Percentiles rank a stretch among this genome's conserved stretches.
Conservation (phyloP, 2,888 invertebrate species). For the Drosophila maculinotata region DNA sequence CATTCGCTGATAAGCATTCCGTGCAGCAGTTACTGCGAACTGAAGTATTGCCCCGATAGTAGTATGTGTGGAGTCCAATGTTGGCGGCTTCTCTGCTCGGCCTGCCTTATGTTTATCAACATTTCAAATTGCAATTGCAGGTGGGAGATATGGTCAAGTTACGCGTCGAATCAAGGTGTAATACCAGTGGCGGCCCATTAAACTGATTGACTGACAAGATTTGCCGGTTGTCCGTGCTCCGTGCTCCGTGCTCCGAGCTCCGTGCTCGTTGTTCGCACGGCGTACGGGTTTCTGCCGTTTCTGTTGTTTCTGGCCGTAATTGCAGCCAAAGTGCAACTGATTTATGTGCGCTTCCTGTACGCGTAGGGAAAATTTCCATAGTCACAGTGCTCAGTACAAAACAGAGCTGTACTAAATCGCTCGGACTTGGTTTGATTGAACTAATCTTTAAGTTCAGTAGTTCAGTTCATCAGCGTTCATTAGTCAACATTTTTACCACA, state of each 20-base stretch:
- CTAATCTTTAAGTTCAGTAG: no score
- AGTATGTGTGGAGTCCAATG: constrained; percentile 24
- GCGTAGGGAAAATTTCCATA: constrained; percentile 43
- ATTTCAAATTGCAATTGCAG: constrained; percentile 53
- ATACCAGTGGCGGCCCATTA: constrained; percentile 69
- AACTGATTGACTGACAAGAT: constrained; percentile 74
- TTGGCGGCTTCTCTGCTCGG: no score
- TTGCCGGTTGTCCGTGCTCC: constrained; percentile 22
- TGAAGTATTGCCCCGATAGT: background rate
- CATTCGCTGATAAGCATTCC: constrained; percentile 68
- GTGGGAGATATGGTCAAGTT: constrained; percentile 45
- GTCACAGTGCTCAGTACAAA: constrained; percentile 7
- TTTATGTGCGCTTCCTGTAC: constrained; percentile 57
- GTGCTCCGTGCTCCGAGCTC: background rate
- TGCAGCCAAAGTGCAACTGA: constrained; percentile 46
- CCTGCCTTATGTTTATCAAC: constrained; percentile 49
- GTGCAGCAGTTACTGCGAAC: constrained; percentile 32
- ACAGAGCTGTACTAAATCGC: no score
- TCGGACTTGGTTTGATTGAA: no score
- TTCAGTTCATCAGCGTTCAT: no score
- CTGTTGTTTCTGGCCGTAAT: constrained; percentile 42
- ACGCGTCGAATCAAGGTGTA: constrained; percentile 53
- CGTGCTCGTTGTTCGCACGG: no score
- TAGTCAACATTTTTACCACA: no score
- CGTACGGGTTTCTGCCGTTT: constrained; percentile 18